These are phyloP conservation scores for Chelonia mydas DNA, from an alignment of 2,797 vertebrate species.

Conservation along the genomic window DNA sequence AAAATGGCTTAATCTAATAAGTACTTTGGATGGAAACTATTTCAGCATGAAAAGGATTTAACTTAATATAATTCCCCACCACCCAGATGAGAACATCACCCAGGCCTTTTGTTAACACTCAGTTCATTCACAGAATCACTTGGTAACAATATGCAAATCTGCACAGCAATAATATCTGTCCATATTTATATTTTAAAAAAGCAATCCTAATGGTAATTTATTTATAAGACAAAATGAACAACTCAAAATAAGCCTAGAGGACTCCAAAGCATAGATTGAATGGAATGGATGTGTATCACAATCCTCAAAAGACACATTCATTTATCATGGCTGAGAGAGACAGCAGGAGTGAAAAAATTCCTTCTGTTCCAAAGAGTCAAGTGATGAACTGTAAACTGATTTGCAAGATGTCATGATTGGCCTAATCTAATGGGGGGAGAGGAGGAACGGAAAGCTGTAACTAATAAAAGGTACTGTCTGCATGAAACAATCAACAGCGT, in stretches of 20 bases:
- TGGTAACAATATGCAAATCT: not conserved
- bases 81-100: not conserved
- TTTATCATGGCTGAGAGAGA: not conserved
- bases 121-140: not conserved
- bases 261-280: not conserved
- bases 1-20: not conserved
- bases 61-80: not conserved
- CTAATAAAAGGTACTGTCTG: not conserved
- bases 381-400: too few relatives aligned
- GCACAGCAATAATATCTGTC: not conserved
- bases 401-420: not conserved
- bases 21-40: not conserved
- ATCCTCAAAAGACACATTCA: not conserved
- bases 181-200: not conserved
- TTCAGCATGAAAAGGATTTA: not conserved
- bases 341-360: not conserved
- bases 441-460: not conserved
- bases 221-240: not conserved
- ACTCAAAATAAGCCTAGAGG: not conserved
- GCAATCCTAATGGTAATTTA: not conserved
- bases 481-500: not conserved
- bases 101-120: not conserved
- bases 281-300: not conserved
- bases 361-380: accelerated
- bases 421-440: not conserved